Percentiles rank a stretch among this genome's conserved stretches.
These are phyloP conservation scores for Nyctibius bracteatus DNA, from an alignment of 2,113 vertebrate genomes.

Conservation along the genomic window DNA sequence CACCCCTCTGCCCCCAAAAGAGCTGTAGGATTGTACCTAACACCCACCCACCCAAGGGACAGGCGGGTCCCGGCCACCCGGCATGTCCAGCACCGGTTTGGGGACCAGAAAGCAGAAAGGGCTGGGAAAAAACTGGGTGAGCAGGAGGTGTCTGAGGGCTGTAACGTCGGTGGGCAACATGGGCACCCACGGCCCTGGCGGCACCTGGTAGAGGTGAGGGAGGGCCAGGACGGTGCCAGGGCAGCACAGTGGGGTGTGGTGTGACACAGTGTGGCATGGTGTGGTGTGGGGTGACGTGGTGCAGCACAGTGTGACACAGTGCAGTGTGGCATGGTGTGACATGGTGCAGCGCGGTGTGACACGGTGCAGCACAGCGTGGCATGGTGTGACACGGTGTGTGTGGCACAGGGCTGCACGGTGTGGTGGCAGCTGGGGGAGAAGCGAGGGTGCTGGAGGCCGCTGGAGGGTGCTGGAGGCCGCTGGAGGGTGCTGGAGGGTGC, in stretches of 20 bases:
- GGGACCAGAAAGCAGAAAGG: background rate
- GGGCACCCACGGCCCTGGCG: fast-evolving
- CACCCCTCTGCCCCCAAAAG: background rate
- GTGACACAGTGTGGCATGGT: fast-evolving
- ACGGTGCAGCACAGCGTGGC: fast-evolving
- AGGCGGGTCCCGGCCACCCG: fast-evolving
- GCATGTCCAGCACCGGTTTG: background rate
- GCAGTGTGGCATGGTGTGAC: fast-evolving
- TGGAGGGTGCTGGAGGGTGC: too few species aligned
- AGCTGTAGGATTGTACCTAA: background rate
- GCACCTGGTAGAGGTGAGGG: background rate
- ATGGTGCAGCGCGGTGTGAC: background rate
- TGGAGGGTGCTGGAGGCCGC: too few species aligned
- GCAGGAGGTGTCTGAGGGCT: background rate
- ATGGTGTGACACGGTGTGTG: background rate
- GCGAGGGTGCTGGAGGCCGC: too few species aligned
- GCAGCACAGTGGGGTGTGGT: fast-evolving
- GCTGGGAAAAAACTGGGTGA: background rate
- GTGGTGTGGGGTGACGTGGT: fast-evolving
- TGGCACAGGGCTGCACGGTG: too few species aligned
- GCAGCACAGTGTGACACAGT: background rate
- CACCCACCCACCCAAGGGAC: background rate
- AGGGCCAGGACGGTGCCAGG: fast-evolving
- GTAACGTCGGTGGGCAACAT: fast-evolving
- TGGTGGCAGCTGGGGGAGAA: background rate